These are phyloP conservation scores for Cirrhinus molitorella DNA, from an alignment of 2,797 vertebrate species.

Conservation along the genomic window DNA sequence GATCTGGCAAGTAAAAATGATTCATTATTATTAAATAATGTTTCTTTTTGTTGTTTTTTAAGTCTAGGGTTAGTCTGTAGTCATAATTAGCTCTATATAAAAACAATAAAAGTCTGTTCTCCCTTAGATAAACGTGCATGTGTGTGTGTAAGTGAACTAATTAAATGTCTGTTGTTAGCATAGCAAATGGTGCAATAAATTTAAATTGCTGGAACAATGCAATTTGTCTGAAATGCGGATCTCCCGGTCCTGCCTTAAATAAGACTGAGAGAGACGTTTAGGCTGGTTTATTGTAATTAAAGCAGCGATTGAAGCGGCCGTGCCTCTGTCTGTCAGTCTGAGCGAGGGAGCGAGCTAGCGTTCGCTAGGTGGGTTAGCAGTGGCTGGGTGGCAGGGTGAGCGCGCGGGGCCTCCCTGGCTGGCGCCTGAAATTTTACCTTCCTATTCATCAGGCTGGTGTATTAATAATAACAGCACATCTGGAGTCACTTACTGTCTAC, in stretches of 20 bases:
- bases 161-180: constrained; percentile 51
- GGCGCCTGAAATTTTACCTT: constrained; percentile 89
- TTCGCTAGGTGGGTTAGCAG: constrained; percentile 30
- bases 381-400: constrained; percentile 77
- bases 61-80: background rate
- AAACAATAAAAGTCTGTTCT: constrained; percentile 2
- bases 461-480: constrained; percentile 97
- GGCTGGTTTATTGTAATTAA: constrained; percentile 27
- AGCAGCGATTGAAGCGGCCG: background rate
- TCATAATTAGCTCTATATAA: constrained; percentile 11
- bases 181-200: constrained; percentile 50
- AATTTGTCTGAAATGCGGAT: constrained; percentile 35
- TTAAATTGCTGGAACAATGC: constrained; percentile 48
- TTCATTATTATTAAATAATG: background rate
- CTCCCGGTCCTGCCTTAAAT: background rate
- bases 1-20: background rate
- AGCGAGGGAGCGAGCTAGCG: constrained; percentile 9
- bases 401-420: constrained; percentile 79
- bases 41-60: background rate
- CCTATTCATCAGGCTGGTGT: constrained; percentile 95
- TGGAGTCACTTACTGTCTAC: constrained; percentile 95
- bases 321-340: background rate
- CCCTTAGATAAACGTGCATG: background rate
- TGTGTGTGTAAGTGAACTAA: constrained; percentile 20
- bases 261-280: background rate